A percentile compares a stretch with the other conserved stretches of the same genome.
Evolutionary conservation across 2,888 invertebrate species (phyloP).

Genomic region (Baronia brevicornis): DNA sequence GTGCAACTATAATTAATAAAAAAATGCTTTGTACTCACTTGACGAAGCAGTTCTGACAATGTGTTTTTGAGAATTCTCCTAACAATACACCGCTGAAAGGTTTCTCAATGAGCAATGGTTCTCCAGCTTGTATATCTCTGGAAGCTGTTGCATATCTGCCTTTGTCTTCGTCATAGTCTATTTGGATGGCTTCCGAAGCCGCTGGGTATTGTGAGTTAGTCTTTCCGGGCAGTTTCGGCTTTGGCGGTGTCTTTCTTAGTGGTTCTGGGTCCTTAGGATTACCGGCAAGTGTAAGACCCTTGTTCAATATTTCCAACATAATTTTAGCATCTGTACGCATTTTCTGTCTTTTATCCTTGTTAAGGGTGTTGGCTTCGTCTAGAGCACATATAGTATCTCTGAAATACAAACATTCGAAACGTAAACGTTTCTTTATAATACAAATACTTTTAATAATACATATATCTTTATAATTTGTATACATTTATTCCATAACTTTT

Average conservation of each 20-base stretch:
- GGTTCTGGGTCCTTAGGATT: conserved; percentile 53
- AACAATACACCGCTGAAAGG: conserved; percentile 83
- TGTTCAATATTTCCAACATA: conserved; percentile 81
- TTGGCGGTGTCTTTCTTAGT: conserved; percentile 45
- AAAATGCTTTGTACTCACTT: conserved; percentile 60
- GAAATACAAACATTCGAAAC: conserved; percentile 22
- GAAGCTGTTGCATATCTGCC: conserved; percentile 86
- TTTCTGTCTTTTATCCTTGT: conserved; percentile 77
- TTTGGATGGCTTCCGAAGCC: conserved; percentile 78
- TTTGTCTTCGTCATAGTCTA: conserved; percentile 75
- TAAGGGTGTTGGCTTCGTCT: conserved; percentile 78
- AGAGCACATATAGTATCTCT: conserved; percentile 80
- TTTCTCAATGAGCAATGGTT: conserved; percentile 82
- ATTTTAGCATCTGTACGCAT: conserved; percentile 80
- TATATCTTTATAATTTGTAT: too few species aligned
- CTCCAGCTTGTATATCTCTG: conserved; percentile 81
- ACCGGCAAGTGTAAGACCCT: conserved; percentile 71
- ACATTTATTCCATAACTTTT: too few species aligned
- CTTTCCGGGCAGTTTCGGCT: conserved; percentile 59
- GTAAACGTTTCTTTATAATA: too few species aligned
- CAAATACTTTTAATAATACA: too few species aligned
- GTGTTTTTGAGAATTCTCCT: conserved; percentile 78
- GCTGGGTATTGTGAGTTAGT: conserved; percentile 66
- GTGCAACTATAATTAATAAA: neutral
- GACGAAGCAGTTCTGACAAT: conserved; percentile 83